Evolutionary conservation across 2,888 invertebrate genomes (phyloP).

Genomic region (Lordiphosa andalusiaca): DNA sequence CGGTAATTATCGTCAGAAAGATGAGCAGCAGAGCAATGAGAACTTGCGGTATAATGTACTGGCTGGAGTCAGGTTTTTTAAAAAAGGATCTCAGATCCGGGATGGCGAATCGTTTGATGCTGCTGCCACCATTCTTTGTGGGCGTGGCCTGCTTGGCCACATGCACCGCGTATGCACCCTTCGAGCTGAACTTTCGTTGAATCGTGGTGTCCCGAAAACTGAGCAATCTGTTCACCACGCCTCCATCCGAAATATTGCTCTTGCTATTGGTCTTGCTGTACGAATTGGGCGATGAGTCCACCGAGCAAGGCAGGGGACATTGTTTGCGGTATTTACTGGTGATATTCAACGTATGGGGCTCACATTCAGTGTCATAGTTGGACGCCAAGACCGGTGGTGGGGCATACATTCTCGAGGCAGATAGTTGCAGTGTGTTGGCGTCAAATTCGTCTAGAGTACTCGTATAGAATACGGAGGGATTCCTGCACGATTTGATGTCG

Average conservation of each 20-base stretch:
- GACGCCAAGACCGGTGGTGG: constrained; percentile 73
- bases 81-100: constrained; percentile 46
- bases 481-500: constrained; percentile 22
- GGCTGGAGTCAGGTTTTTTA: constrained; percentile 65
- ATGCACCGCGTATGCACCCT: constrained; percentile 35
- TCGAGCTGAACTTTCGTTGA: constrained; percentile 49
- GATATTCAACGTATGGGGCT: constrained; percentile 37
- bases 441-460: constrained; percentile 26
- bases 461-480: constrained; percentile 14
- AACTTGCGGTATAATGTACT: constrained; percentile 83
- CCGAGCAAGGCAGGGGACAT: constrained; percentile 34
- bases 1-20: constrained; percentile 85
- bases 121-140: constrained; percentile 23
- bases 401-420: constrained; percentile 70
- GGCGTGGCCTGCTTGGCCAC: constrained; percentile 21
- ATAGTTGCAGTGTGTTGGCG: constrained; percentile 26
- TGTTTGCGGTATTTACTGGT: constrained; percentile 46
- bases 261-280: constrained; percentile 41
- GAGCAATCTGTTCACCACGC: constrained; percentile 66
- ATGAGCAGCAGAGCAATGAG: constrained; percentile 83
- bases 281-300: constrained; percentile 38
- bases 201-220: constrained; percentile 69
- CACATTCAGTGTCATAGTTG: constrained; percentile 66
- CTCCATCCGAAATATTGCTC: constrained; percentile 47
- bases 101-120: constrained; percentile 40